Base-by-base conservation (phyloP, 2,888 invertebrate genomes). In the Caenorhabditis uteleia region DNA sequence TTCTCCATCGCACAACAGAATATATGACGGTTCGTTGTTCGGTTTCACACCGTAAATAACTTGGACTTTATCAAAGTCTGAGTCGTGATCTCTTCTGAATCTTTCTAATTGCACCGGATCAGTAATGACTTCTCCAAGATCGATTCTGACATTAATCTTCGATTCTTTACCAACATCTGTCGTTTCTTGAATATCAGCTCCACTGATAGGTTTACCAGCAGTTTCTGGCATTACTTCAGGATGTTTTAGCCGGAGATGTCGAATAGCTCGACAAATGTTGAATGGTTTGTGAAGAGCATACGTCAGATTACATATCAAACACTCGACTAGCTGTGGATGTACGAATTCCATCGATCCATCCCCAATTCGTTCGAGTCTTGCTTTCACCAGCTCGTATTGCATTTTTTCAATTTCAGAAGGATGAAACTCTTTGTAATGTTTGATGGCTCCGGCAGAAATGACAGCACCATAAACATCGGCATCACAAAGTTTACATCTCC, bases 331-430 rank as follows among this genome's bases (percentile, higher is more conserved):
- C 29, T 72, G 68, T 25, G 77, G 71, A 51, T 75, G 71, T 23
- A 82, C 62, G 50, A 82, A 79, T 49, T 80, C 79, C 82, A 82
- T 82, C 40, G 78, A 82, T 16, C 80, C 79, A 51, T 81, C 79
- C n/a, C 74, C 72, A 34, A 83, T 74, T 23, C 77, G 60, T 42
- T 80, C 82, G 27, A 82, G 67, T 6, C 82, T 71, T 7, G 80
- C 77, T 70, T 78, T 55, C 18, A 60, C 58, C 34, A 82, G 45
- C 42, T 83, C 82, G 43, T 69, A 75, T 55, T 82, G 82, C 73
- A 83, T 71, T 23, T 64, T 54, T 31, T 80, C 76, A 45, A 77
- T 61, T 27, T 75, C 66, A 3, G 71, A 65, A 8, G 77, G 76
- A 55, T 82, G 82, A 36, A 57, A 64, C 14, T 64, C 54, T 42